Evolutionary conservation across 2,113 vertebrate genomes (phyloP).

Genomic region (Salvelinus namaycush): DNA sequence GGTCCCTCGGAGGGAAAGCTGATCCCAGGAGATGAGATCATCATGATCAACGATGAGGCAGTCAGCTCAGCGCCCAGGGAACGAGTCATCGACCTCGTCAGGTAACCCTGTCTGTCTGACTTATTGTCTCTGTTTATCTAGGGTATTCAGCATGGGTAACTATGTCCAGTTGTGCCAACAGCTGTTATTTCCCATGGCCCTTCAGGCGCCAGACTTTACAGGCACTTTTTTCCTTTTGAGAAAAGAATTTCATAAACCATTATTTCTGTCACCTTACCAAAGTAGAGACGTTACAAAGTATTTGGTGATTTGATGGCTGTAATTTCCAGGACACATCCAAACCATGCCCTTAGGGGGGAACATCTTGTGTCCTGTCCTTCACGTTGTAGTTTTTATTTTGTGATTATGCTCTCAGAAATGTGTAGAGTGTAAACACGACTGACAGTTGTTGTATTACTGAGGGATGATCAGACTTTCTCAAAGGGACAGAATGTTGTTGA

Average conservation of each 20-base stretch:
- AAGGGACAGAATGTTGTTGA: neutral
- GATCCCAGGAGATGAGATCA: slow-evolving; percentile 94
- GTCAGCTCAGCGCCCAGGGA: slow-evolving; percentile 92
- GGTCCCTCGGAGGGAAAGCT: slow-evolving; percentile 95
- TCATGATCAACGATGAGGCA: slow-evolving; percentile 95
- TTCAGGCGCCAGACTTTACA: neutral
- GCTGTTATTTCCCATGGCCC: neutral
- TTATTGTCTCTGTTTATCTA: neutral
- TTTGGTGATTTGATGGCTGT: neutral
- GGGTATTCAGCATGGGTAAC: neutral
- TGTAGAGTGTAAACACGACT: neutral
- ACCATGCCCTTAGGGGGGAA: too few species aligned
- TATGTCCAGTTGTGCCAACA: neutral
- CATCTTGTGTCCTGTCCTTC: neutral
- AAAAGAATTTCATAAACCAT: too few species aligned
- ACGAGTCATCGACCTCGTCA: slow-evolving; percentile 97
- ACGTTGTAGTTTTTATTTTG: neutral
- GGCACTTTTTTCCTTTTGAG: neutral
- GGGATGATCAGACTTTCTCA: neutral
- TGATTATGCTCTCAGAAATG: neutral
- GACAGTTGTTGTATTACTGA: neutral
- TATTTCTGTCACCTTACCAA: neutral
- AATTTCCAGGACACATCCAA: too few species aligned
- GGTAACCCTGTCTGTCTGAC: slow-evolving; percentile 69
- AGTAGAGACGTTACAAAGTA: neutral